phyloP scores from a whole-genome alignment of 37 sponge, comb jelly and placozoan genomes.

The Halichondria panicea region DNA sequence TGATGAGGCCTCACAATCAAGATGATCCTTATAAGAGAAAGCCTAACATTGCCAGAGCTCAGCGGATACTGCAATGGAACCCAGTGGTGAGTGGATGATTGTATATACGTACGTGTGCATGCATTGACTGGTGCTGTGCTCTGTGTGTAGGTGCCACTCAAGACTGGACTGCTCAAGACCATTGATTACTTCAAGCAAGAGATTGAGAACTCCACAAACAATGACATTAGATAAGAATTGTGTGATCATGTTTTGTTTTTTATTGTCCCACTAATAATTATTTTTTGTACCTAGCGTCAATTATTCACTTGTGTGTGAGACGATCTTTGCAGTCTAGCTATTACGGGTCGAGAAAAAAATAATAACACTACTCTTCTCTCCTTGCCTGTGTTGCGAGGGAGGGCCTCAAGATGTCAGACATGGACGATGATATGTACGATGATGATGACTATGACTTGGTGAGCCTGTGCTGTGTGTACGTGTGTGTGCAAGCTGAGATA shows the following conservation, averaged over 20 bases:
- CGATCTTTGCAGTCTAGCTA: too few relatives aligned
- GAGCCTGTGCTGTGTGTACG: neutral
- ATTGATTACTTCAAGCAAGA: slow-evolving; percentile 66
- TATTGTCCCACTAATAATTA: too few relatives aligned
- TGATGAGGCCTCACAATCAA: slow-evolving; percentile 37
- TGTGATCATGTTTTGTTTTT: too few relatives aligned
- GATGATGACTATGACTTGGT: slow-evolving; percentile 49
- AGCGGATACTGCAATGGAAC: slow-evolving; percentile 62
- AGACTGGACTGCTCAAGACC: slow-evolving; percentile 66
- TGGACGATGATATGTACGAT: slow-evolving; percentile 50
- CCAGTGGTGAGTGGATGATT: slow-evolving; percentile 63
- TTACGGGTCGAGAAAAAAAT: too few relatives aligned
- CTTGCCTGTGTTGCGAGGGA: too few relatives aligned
- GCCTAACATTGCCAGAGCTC: slow-evolving; percentile 81
- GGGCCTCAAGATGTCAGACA: slow-evolving; percentile 40
- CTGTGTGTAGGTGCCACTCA: slow-evolving; percentile 52
- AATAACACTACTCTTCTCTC: too few relatives aligned
- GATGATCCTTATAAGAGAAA: slow-evolving; percentile 88
- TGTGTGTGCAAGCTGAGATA: neutral
- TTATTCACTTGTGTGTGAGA: too few relatives aligned
- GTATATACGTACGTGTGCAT: neutral
- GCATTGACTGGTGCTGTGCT: neutral
- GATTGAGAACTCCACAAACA: slow-evolving; percentile 12
- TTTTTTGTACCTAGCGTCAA: too few relatives aligned
- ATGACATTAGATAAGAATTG: too few relatives aligned